phyloP scores from a whole-genome alignment of 2,113 vertebrate genomes.

The Charina bottae region DNA sequence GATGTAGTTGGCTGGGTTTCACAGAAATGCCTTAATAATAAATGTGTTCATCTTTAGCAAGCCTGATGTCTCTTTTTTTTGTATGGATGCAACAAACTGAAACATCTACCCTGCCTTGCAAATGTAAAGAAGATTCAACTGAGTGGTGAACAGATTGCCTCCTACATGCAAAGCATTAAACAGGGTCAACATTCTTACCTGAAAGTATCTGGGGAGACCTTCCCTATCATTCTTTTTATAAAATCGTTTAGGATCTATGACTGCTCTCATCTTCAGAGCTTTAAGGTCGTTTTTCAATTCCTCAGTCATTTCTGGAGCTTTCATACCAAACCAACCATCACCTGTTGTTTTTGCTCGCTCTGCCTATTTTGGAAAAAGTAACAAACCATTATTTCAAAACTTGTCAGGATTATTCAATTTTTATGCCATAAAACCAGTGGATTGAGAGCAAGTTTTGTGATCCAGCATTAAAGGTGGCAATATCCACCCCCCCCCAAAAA shows the following conservation, averaged over 20 bases:
- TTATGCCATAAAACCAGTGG: neutral
- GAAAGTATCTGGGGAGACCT: constrained; percentile 93
- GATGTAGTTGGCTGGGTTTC: neutral
- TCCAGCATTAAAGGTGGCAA: neutral
- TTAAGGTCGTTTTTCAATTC: constrained; percentile 91
- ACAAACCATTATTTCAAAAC: neutral
- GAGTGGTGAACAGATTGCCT: neutral
- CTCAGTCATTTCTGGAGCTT: constrained; percentile 89
- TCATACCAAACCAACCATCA: constrained; percentile 95
- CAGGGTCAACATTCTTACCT: constrained; percentile 75
- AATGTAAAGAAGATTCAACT: neutral
- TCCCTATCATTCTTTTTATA: constrained; percentile 98
- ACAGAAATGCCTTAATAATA: neutral
- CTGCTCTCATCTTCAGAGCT: constrained; percentile 90
- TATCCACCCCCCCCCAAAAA: neutral
- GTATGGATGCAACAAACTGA: too few relatives aligned
- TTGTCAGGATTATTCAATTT: neutral
- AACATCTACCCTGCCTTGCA: too few relatives aligned
- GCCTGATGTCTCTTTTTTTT: neutral
- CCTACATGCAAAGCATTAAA: neutral
- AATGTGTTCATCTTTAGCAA: neutral
- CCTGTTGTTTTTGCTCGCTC: constrained; percentile 89
- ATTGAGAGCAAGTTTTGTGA: constrained; percentile 27
- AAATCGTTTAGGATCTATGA: constrained; percentile 92
- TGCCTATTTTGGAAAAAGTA: constrained; percentile 73